These are phyloP conservation scores for Cynaeus angustus DNA, from an alignment of 2,888 invertebrate genomes.

Conservation along the genomic window DNA sequence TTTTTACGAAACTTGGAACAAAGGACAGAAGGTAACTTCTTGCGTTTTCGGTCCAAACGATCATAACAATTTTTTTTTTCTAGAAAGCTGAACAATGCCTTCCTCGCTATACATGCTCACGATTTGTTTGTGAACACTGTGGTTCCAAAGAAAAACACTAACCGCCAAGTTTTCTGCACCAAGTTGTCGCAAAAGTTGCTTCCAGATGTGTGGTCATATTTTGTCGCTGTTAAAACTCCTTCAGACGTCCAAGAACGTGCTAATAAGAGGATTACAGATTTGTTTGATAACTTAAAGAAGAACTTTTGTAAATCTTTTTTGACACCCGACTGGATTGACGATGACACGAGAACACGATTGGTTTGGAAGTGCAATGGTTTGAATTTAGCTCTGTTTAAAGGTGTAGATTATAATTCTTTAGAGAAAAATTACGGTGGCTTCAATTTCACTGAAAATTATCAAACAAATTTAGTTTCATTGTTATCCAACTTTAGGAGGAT, in stretches of 20 bases:
- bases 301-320: constrained; percentile 43
- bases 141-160: constrained; percentile 50
- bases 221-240: constrained; percentile 5
- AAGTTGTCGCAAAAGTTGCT: constrained; percentile 54
- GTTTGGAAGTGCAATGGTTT: constrained; percentile 51
- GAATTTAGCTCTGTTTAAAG: constrained; percentile 44
- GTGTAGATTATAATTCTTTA: background rate
- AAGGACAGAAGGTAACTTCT: constrained; percentile 21
- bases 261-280: constrained; percentile 4
- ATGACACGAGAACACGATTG: constrained; percentile 39
- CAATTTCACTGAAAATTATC: constrained; percentile 27
- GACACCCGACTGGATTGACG: constrained; percentile 53
- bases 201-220: constrained; percentile 49
- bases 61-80: constrained; percentile 39
- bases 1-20: constrained; percentile 23
- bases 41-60: background rate
- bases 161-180: constrained; percentile 57
- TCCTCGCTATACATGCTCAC: constrained; percentile 59
- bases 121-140: constrained; percentile 60
- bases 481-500: constrained; percentile 20
- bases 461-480: constrained; percentile 29
- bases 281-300: constrained; percentile 52
- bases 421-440: constrained; percentile 3
- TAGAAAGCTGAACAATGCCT: constrained; percentile 58
- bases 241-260: background rate